Percentiles rank a stretch among this genome's conserved stretches.
Evolutionary conservation across 1,140 invertebrate genomes (phyloP).

Genomic region (Trichoplusia ni): DNA sequence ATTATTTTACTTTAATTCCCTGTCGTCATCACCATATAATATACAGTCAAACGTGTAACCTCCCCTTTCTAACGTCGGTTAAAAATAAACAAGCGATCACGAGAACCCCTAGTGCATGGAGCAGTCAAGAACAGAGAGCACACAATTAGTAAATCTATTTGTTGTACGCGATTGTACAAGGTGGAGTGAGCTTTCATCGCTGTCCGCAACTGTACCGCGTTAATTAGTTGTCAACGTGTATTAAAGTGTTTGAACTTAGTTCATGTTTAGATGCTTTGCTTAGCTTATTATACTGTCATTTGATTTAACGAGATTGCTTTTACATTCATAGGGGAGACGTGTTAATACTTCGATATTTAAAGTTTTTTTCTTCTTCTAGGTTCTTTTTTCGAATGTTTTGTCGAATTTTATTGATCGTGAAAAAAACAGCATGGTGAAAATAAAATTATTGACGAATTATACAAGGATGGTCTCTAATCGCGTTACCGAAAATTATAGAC

Average conservation of each 20-base stretch:
- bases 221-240: constrained; percentile 22
- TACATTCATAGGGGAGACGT: neutral
- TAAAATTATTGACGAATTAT: too few species aligned
- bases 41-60: neutral
- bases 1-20: too few species aligned
- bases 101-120: neutral
- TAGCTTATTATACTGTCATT: neutral
- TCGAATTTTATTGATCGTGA: too few species aligned
- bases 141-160: constrained; percentile 12
- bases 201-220: constrained; percentile 20
- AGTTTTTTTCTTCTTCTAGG: too few species aligned
- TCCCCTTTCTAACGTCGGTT: too few species aligned
- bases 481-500: too few species aligned
- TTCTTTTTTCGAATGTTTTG: too few species aligned
- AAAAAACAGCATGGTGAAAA: too few species aligned
- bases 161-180: constrained; percentile 4
- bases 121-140: constrained; percentile 1
- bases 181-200: neutral
- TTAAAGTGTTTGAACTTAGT: constrained; percentile 20
- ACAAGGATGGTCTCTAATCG: too few species aligned
- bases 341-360: neutral
- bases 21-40: too few species aligned
- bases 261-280: neutral
- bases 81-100: neutral
- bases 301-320: neutral